phyloP scores from a whole-genome alignment of 2,888 invertebrate genomes.

The Balanococcus diminutus region DNA sequence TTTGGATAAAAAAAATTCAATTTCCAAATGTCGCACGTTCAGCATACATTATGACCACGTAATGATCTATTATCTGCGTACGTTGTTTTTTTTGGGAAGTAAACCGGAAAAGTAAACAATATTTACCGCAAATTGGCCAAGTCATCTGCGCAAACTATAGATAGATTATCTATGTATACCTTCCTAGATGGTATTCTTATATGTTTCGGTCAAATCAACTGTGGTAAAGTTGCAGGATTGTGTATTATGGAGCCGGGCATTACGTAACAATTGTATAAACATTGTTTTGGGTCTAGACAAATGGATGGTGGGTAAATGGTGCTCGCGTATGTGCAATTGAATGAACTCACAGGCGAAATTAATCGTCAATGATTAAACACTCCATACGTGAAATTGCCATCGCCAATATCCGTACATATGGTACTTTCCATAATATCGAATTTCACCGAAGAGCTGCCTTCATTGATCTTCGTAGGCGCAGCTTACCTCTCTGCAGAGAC shows the following conservation, averaged over 20 bases:
- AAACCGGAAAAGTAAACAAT: conserved; percentile 33
- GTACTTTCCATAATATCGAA: conserved; percentile 19
- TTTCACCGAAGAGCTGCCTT: neutral
- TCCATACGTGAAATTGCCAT: neutral
- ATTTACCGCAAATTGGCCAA: conserved; percentile 15
- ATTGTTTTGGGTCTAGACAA: conserved; percentile 30
- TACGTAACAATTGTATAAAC: conserved; percentile 13
- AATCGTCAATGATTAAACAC: conserved; percentile 24
- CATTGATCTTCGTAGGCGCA: neutral
- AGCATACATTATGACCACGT: neutral
- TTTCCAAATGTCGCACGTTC: neutral
- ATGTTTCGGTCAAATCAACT: neutral
- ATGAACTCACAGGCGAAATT: neutral
- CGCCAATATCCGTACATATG: neutral
- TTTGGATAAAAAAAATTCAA: conserved; percentile 21
- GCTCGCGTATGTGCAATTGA: neutral
- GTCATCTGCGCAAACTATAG: conserved; percentile 1
- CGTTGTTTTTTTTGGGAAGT: conserved; percentile 1
- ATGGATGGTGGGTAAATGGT: neutral
- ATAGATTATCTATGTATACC: conserved; percentile 24
- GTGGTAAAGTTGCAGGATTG: neutral
- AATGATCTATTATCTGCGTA: neutral
- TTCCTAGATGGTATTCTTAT: neutral
- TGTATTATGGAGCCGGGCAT: neutral
- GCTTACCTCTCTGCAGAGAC: neutral